Base-by-base conservation (phyloP, 2,888 invertebrate species). In the Hipparchia sbordonii region DNA sequence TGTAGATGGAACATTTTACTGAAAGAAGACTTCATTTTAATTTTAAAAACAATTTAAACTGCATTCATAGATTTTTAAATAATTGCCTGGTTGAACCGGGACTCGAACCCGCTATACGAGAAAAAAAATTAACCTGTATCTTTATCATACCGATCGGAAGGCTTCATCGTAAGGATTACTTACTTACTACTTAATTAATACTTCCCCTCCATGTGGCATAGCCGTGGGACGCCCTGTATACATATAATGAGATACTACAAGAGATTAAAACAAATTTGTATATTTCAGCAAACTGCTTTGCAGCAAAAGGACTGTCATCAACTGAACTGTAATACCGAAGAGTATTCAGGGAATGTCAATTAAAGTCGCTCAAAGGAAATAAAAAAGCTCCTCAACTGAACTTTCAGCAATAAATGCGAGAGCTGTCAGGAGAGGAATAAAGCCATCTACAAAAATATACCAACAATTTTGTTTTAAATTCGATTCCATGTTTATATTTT, bases 391-490 rank as follows among this genome's bases (percentile, higher is more conserved):
- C 52, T 56, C 54, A 66, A 66, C 66, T 66, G 66, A 60, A 60
- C 51, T 69, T 52, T 69, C 60, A 61, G 60, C 52, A 60, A 66
- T 69, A 60, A 69, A 69, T 51, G 68, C 68, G 60, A 69, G 39
- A 51, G 60, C 68, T 52, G 60, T 61, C 51, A 52, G 59, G 48
- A 48, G 48, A 69, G 52, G 60, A 52, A 52, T 52, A 69, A 69
- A 69, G 51, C 51, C 39, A 66, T 13, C 7, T 45, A 66, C 54
- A 39, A 52, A 68, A 60, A 61, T 61, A 61, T 61, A 51, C 51
- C 10, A 51, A 60, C 33, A 51, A 39, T 61, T 69, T 51, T 39
- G 9, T 23, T 6, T 65, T 48, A 48, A 52, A 51, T 65, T 65
- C 65, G 10, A 63, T 63, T 48, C 48, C n/a, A 63, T 9, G n/a